A percentile compares a stretch with the other conserved stretches of the same genome.
phyloP scores from a whole-genome alignment of 2,888 invertebrate genomes.

The Mythimna ferrago region DNA sequence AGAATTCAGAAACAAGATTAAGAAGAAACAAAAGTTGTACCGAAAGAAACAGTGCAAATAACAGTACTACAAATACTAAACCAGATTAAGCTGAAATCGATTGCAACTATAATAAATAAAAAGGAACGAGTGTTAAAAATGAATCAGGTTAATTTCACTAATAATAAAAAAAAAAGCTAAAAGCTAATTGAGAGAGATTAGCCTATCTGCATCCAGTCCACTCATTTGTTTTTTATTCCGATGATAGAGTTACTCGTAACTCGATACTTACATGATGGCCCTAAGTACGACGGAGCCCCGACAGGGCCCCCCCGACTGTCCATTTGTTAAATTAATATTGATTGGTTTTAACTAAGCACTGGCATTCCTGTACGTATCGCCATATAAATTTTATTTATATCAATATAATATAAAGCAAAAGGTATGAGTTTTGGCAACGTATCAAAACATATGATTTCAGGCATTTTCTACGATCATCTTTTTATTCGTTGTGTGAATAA shows the following conservation, averaged over 20 bases:
- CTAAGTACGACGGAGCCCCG: slow-evolving; percentile 21
- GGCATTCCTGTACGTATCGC: slow-evolving; percentile 23
- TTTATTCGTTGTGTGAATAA: slow-evolving; percentile 58
- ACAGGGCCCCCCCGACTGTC: slow-evolving; percentile 57
- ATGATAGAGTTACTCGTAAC: slow-evolving; percentile 60
- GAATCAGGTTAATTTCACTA: neutral
- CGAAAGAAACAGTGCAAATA: too few relatives aligned
- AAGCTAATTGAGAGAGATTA: slow-evolving; percentile 12
- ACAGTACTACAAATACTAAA: neutral
- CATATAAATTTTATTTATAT: slow-evolving; percentile 42
- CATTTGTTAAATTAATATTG: slow-evolving; percentile 74
- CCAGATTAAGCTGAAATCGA: neutral
- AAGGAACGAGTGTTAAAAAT: neutral
- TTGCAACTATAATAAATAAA: neutral
- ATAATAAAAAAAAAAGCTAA: neutral
- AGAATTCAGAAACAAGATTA: too few relatives aligned
- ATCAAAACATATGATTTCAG: slow-evolving; percentile 65
- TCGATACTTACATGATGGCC: slow-evolving; percentile 64
- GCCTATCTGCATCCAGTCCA: slow-evolving; percentile 28
- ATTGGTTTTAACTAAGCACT: slow-evolving; percentile 50
- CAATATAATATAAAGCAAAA: slow-evolving; percentile 52
- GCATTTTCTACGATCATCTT: slow-evolving; percentile 62
- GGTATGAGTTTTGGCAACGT: slow-evolving; percentile 69
- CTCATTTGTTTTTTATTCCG: slow-evolving; percentile 41
- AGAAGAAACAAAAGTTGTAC: neutral